A percentile compares a stretch with the other conserved stretches of the same genome.
These are phyloP conservation scores for Cryptotis parvus DNA, from an alignment of 2,113 vertebrate species.

Conservation along the genomic window DNA sequence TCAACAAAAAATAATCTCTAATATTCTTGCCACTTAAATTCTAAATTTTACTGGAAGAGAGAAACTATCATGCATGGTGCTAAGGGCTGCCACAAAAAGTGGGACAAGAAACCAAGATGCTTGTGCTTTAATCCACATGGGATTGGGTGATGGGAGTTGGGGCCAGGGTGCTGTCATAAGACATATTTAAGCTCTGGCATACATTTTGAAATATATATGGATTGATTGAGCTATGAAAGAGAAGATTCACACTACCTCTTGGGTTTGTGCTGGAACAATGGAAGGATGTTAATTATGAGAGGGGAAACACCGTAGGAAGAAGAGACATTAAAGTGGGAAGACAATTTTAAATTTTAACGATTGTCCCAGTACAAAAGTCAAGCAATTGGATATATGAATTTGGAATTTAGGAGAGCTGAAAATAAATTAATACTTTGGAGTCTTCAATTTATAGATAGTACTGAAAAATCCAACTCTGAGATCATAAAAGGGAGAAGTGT, in stretches of 20 bases:
- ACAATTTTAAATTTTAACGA: neutral
- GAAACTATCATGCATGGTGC: neutral
- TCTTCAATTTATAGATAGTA: neutral
- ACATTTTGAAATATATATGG: slow-evolving; percentile 8
- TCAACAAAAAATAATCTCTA: neutral
- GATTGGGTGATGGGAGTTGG: neutral
- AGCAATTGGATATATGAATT: neutral
- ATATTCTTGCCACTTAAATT: neutral
- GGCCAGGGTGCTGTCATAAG: neutral
- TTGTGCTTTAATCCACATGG: neutral
- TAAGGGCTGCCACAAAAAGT: neutral
- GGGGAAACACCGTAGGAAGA: neutral
- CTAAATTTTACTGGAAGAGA: neutral
- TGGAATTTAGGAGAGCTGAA: neutral
- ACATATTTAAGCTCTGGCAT: neutral
- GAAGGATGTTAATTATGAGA: neutral
- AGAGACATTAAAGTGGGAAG: neutral
- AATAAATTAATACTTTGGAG: neutral
- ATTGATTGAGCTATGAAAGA: neutral
- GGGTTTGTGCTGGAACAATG: neutral
- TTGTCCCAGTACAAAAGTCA: neutral
- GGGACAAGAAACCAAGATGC: neutral
- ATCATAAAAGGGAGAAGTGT: neutral
- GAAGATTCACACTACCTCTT: neutral
- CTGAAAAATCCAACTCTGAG: neutral